Evolutionary conservation across 2,797 vertebrate genomes (phyloP), one percentile per base, ranked within the genome.

Genomic region (Oreortyx pictus): DNA sequence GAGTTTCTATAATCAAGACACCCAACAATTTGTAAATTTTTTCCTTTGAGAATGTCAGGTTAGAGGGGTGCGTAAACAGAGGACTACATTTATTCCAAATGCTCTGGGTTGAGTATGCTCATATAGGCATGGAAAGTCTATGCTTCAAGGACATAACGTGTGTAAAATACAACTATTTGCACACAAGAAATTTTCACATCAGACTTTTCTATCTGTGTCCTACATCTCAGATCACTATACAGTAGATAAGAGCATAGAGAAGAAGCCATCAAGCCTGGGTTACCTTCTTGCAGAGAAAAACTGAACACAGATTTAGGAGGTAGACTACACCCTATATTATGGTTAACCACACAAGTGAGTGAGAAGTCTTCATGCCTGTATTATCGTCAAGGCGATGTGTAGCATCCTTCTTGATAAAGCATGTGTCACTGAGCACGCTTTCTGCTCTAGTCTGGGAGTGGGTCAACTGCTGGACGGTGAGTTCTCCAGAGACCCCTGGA

Each of bases 331-430:
- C n/a, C 76, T 83, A 20, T n/a, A 14, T 37, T 35, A 35, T 2
- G 20, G 39, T 92, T 92, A 93, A 81, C 79, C 79, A 83, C 87
- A 83, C 60, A 56, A 86, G n/a, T 0, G 0, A 73, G 50, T 31
- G 52, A 86, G 59, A 94, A 87, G 24, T 81, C 41, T 57, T 22
- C 24, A 60, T 76, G 86, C 59, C 74, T 72, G 7, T 68, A 31
- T 56, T 80, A 82, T 66, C 61, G 74, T 19, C 3, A 8, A 81
- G 83, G 82, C 78, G 33, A 33, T 87, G 37, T 44, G 44, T 60
- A 78, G 50, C 49, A 49, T 89, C 64, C 66, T 87, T 18, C 18
- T 75, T 85, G 70, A 85, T 84, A 93, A 89, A 88, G 37, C 11
- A 11, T 10, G 5, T 72, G 86, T 77, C 88, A 74, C 37, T 75